Conservation (phyloP, 2,888 invertebrate species). For the Tuberolachnus salignus region DNA sequence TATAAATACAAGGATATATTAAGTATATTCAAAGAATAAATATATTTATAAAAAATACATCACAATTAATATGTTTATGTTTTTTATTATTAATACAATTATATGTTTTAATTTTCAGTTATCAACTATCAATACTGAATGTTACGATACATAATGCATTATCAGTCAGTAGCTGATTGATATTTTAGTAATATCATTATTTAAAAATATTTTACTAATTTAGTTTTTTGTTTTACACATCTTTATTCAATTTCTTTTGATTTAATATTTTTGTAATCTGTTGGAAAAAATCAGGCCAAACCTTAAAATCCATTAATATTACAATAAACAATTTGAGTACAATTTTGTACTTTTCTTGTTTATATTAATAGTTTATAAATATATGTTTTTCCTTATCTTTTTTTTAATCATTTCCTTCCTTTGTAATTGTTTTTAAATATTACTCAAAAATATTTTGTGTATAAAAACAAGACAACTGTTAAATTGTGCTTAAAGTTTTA, state of each 20-base stretch:
- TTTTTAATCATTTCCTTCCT: slow-evolving; percentile 33
- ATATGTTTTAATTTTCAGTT: slow-evolving; percentile 20
- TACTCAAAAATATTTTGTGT: slow-evolving; percentile 42
- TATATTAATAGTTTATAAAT: slow-evolving; percentile 25
- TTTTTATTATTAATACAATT: neutral
- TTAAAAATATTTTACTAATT: slow-evolving; percentile 22
- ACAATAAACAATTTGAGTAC: slow-evolving; percentile 40
- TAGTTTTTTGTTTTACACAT: slow-evolving; percentile 30
- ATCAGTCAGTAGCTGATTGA: slow-evolving; percentile 18
- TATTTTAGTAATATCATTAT: slow-evolving; percentile 18
- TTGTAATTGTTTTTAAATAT: slow-evolving; percentile 39
- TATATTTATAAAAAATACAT: neutral
- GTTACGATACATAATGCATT: neutral
- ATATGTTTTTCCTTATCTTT: slow-evolving; percentile 26
- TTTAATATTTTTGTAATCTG: slow-evolving; percentile 36
- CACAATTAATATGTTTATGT: neutral
- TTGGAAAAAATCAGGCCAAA: slow-evolving; percentile 21
- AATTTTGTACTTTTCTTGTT: slow-evolving; percentile 49
- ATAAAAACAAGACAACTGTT: slow-evolving; percentile 41
- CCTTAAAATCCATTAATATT: slow-evolving; percentile 37
- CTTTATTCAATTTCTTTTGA: slow-evolving; percentile 26
- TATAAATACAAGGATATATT: too few relatives aligned
- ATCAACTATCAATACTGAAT: neutral
- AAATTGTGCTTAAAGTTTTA: slow-evolving; percentile 46
- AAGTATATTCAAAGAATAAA: too few relatives aligned